Percentiles rank a stretch among this genome's conserved stretches.
These are phyloP conservation scores for Drosophila willistoni DNA, from an alignment of 1,140 invertebrate genomes.

Conservation along the genomic window DNA sequence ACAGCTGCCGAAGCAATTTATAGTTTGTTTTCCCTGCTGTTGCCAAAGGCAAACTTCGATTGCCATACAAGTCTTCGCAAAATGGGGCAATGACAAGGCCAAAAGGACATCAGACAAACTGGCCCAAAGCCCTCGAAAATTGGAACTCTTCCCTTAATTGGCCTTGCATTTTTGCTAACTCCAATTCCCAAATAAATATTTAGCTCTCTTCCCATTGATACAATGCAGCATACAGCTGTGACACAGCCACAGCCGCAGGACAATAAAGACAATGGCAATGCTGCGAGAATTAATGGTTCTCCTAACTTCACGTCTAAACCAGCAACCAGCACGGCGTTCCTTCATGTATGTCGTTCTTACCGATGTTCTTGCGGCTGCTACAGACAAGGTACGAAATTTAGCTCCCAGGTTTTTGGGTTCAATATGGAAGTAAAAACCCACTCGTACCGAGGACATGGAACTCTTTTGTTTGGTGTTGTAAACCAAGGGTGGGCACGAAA, in stretches of 20 bases:
- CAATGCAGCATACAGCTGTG: constrained; percentile 1
- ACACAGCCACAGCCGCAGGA: neutral
- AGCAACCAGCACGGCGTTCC: neutral
- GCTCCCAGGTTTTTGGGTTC: neutral
- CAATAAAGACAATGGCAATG: constrained; percentile 4
- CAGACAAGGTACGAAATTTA: neutral
- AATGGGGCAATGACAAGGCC: neutral
- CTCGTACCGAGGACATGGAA: neutral
- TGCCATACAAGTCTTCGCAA: constrained; percentile 4
- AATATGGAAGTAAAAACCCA: neutral
- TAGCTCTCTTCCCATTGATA: neutral
- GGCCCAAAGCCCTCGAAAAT: neutral
- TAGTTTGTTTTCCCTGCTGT: constrained; percentile 23
- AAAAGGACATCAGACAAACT: neutral
- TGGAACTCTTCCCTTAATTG: constrained; percentile 3
- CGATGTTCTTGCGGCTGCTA: neutral
- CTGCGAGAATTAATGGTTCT: neutral
- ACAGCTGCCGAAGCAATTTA: constrained; percentile 53
- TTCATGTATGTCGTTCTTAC: neutral
- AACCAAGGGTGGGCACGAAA: no score
- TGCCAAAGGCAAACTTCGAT: constrained; percentile 15
- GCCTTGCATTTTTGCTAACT: neutral
- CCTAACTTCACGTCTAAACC: neutral
- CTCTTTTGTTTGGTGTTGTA: no score
- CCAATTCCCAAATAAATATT: constrained; percentile 3